Evolutionary conservation across 2,888 invertebrate species (phyloP), one percentile per base, ranked within the genome.

Genomic region (Lochmaea capreae): DNA sequence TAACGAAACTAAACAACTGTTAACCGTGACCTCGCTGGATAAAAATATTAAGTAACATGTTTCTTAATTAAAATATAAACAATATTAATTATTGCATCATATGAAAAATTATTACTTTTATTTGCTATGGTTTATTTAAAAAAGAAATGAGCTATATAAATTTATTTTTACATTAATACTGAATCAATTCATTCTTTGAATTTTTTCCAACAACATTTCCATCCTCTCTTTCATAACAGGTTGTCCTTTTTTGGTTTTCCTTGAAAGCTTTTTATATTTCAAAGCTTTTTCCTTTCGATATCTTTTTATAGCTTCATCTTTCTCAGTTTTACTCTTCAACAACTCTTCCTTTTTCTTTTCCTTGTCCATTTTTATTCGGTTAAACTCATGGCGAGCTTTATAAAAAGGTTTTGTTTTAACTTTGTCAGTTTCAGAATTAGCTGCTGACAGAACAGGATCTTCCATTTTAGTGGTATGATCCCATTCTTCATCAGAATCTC

Each of bases 221-320:
- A 96, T 89, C 79, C 95, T 89, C 69, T 93, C 93, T 73, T 92
- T 94, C 95, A 97, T 96, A 2, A 95, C 88, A 0, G 96, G 96
- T 83, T 97, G 96, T 0, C 96, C 96, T 81, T 91, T 94, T 80
- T 91, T 93, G 0, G 93, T 96, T 84, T 92, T 94, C 84, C 92
- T 93, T 65, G 92, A 93, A 58, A 96, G 86, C 77, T 91, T 92
- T 86, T 93, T 94, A 76, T 90, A 93, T 73, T 90, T 91, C 65
- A 93, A 91, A 63, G 90, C 88, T 80, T 93, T 94, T 80, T 92
- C 92, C 82, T 92, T 89, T 80, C 92, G 93, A 81, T 93, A 94
- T 77, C 90, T 90, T 78, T 89, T 89, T 54, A 93, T 81, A 12
- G 93, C 93, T 82, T 90, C 88, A 70, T 90, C 89, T 78, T 88